Base-by-base conservation (phyloP, 2,113 vertebrate species). In the Todiramphus saurophagus region DNA sequence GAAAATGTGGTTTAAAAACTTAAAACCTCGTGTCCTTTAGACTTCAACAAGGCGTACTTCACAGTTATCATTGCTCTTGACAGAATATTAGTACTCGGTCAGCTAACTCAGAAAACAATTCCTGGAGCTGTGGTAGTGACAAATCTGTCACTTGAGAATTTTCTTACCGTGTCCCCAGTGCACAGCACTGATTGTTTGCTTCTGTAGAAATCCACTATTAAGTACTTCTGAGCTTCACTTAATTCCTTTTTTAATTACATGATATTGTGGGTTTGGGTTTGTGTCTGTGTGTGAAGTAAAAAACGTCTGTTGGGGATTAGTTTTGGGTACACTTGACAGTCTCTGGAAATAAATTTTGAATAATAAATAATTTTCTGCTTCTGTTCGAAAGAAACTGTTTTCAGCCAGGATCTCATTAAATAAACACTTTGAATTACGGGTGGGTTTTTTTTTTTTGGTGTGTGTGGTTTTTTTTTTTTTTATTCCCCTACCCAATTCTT, bases 231-330 rank as follows among this genome's bases (percentile, higher is more conserved):
- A 95, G 90, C 90, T 95, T 95, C n/a, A 21, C 94, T 93, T 96
- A 96, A 94, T 97, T 97, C 95, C 95, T 90, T 76, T 90, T 96
- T 88, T 91, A 95, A 97, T 97, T 95, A 96, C 83, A 10, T 27
- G 74, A 93, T 79, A 18, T 44, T 50, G 46, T 25, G 35, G 55
- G n/a, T 24, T 90, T 66, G 43, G 18, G 67, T 94, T 87, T 64
- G 28, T 80, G 17, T 82, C 37, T 64, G n/a, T 59, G 35, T 75
- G 69, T 41, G 21, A 39, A 92, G 46, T 76, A 39, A 83, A 83
- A 76, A 88, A 73, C 14, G 16, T 66, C 48, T 75, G 14, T 48
- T 77, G 28, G 16, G 64, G 81, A 90, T 94, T 96, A 82, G 68
- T 10, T 89, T 41, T 87, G 62, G 35, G 33, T 93, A 16, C 3